Base-by-base conservation (phyloP, 2,113 vertebrate genomes). In the Hipposideros armiger region DNA sequence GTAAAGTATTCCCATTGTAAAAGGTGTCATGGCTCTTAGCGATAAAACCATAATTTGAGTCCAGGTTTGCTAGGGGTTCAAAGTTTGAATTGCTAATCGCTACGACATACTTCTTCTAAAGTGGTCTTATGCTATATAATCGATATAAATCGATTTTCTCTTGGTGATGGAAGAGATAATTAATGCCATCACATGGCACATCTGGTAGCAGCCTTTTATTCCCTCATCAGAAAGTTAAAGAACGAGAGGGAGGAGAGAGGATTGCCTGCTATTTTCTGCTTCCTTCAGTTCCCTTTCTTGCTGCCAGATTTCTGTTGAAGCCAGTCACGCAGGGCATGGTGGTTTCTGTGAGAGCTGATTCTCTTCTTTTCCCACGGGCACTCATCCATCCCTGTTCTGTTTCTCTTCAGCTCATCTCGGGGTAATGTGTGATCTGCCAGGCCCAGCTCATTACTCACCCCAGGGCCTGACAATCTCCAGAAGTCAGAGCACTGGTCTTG, bases 291-390 rank as follows among this genome's bases (percentile, higher is more conserved):
- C 47, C 30, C 58, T 85, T 77, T 95, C 90, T 76, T 13, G 14
- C 74, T 95, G 94, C 92, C 97, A 97, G 94, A 72, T 73, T 95
- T 96, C 90, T 95, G 80, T 69, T 80, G 76, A 32, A 90, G 58
- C 26, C 73, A 91, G 97, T 52, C 87, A 89, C 1, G 10, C 36
- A 83, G 67, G 86, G 73, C 78, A 87, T 24, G 56, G 3, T 62
- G 70, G 66, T 95, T 95, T 96, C 66, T 97, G 91, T 97, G 93
- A 95, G 96, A 95, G 94, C 62, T 13, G 96, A 94, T 96, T 66
- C 40, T 88, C 67, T 77, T 64, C 87, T 97, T 96, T 97, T 96
- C 96, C 94, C 96, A 97, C 0, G 77, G 96, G 92, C 95, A 86
- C 73, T 81, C 78, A 78, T 95, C 90, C 94, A 95, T 94, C 72